Percentiles rank a stretch among this genome's conserved stretches.
Evolutionary conservation across 2,888 invertebrate species (phyloP).

Genomic region (Phortica magna): DNA sequence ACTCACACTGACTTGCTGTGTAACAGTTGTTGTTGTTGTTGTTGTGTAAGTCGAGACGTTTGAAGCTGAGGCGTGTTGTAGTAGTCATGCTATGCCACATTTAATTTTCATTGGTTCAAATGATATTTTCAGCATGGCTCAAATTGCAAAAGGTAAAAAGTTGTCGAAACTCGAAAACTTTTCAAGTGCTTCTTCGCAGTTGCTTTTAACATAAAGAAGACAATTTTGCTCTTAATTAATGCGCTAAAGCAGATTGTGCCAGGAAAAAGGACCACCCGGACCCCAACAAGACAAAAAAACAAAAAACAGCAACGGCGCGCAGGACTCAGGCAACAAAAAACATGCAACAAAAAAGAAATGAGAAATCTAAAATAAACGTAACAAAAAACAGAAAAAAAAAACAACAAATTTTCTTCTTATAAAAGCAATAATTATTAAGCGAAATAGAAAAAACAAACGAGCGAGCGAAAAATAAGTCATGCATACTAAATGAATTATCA

Average conservation of each 20-base stretch:
- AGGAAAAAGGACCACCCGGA: neutral
- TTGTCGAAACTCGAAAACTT: conserved; percentile 33
- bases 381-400: conserved; percentile 4
- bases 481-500: conserved; percentile 58
- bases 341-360: neutral
- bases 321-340: neutral
- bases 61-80: neutral
- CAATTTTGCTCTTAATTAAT: conserved; percentile 32
- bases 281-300: neutral
- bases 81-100: conserved; percentile 14
- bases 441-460: conserved; percentile 24
- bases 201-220: conserved; percentile 13
- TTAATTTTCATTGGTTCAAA: conserved; percentile 33
- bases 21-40: neutral
- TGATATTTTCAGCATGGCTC: conserved; percentile 32
- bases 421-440: conserved; percentile 35
- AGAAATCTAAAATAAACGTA: neutral
- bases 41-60: neutral
- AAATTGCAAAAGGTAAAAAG: conserved; percentile 23
- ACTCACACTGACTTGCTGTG: neutral
- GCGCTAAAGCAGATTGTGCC: conserved; percentile 30
- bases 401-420: conserved; percentile 11
- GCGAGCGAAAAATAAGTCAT: conserved; percentile 53
- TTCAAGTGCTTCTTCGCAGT: conserved; percentile 25
- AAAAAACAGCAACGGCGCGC: neutral